Base-by-base conservation (phyloP, 2,888 invertebrate species). In the Mongoloraphidia duomilia region DNA sequence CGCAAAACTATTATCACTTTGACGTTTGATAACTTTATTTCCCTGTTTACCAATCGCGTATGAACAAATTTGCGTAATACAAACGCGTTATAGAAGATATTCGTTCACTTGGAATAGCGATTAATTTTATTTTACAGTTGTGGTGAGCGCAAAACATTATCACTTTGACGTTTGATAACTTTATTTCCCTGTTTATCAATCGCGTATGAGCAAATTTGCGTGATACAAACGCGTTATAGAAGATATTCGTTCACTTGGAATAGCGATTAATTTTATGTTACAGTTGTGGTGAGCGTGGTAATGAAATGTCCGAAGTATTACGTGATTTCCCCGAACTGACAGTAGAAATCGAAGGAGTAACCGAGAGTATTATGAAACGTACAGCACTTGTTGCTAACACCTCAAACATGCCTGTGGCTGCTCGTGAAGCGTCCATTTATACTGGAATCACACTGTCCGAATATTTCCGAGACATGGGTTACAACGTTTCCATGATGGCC, bases 401-500 rank as follows among this genome's bases (percentile, higher is more conserved):
- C 34, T 98, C 97, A 56, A 99, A 99, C 88, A 99, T 99, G 98
- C 98, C 98, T 65, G 98, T 99, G 54, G 98, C 98, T 62, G 98
- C 98, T 69, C 85, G 98, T 70, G 98, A 98, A 74, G 98, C 98
- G 53, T 98, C 97, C 66, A 99, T 98, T 68, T 98, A 98, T 71
- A 98, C 98, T 53, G 90, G 92, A 61, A 99, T 99, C 71, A 99
- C 98, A 0, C 76, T 98, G n/a, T 95, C 97, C 33, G 98, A 99
- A 72, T 98, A 99, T 73, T 98, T 96, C 87, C 81, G 89, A 62
- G 89, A 90, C 72, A 96, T 96, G 98, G 98, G 98, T 65, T 95
- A 96, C 81, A 92, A 99, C 69, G 98, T 98, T 42, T 94, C 97
- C 59, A 99, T 98, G 98, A 99, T 99, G 98, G 98, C 98, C 54